Evolutionary conservation across 2,888 invertebrate species (phyloP).

Genomic region (Rhabditoides inermis): DNA sequence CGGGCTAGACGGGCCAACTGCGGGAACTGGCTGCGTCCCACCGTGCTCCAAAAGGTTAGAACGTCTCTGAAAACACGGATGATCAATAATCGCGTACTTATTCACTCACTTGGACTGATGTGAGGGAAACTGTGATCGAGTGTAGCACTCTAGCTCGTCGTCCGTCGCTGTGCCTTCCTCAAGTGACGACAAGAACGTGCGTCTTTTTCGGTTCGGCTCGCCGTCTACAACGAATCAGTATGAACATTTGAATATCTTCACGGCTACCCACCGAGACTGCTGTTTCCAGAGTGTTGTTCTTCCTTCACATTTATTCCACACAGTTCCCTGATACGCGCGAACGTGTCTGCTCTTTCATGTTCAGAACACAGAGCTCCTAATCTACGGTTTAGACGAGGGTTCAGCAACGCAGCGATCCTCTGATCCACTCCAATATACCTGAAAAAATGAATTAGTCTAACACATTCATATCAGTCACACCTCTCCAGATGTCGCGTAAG

Average conservation of each 20-base stretch:
- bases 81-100: too few species aligned
- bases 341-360: conserved; percentile 1
- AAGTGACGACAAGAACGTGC: conserved; percentile 38
- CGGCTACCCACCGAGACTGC: too few species aligned
- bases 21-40: conserved; percentile 38
- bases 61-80: conserved; percentile 36
- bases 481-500: too few species aligned
- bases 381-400: conserved; percentile 29
- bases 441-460: too few species aligned
- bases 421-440: too few species aligned
- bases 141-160: conserved; percentile 39
- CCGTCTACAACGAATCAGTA: too few species aligned
- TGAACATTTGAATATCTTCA: too few species aligned
- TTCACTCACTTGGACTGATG: too few species aligned
- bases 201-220: conserved; percentile 35
- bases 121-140: conserved; percentile 9
- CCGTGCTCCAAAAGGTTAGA: conserved; percentile 40
- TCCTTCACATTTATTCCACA: too few species aligned
- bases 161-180: conserved; percentile 38
- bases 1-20: conserved; percentile 32
- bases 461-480: too few species aligned
- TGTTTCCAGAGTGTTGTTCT: too few species aligned
- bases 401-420: conserved; percentile 39
- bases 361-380: conserved; percentile 1
- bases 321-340: too few species aligned